Percentiles rank a stretch among this genome's conserved stretches.
These are phyloP conservation scores for Capreolus pygargus DNA, from an alignment of 2,113 vertebrate genomes.

Conservation along the genomic window DNA sequence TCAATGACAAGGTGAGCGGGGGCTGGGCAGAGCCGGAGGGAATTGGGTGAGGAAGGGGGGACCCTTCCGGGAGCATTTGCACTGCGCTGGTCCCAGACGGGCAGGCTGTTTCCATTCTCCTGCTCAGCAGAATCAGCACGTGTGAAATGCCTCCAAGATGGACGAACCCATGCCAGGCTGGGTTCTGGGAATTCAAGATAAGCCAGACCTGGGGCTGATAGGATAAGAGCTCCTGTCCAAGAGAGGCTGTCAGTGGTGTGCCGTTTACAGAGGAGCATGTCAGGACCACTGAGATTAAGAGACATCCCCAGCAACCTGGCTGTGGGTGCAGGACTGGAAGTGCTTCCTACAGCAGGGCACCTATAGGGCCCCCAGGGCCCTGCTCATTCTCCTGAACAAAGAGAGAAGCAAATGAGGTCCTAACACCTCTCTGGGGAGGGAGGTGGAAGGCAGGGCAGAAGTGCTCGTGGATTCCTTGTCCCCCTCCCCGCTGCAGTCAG, in stretches of 20 bases:
- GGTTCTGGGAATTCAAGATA: background rate
- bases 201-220: background rate
- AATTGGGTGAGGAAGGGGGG: accelerated
- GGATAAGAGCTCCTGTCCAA: background rate
- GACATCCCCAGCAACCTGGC: background rate
- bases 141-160: background rate
- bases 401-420: background rate
- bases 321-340: background rate
- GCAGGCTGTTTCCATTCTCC: background rate
- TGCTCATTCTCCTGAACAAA: background rate
- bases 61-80: background rate
- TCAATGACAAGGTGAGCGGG: slow-evolving; percentile 92
- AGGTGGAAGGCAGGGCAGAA: background rate
- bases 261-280: background rate
- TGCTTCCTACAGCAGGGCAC: background rate
- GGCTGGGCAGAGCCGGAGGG: background rate
- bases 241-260: background rate
- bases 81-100: accelerated
- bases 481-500: background rate
- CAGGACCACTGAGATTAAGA: background rate
- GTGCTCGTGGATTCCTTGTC: no score
- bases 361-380: background rate
- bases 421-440: background rate
- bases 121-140: background rate
- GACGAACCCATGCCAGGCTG: background rate